Conservation (phyloP, 2,888 invertebrate species). For the Stenotaenia linearis region DNA sequence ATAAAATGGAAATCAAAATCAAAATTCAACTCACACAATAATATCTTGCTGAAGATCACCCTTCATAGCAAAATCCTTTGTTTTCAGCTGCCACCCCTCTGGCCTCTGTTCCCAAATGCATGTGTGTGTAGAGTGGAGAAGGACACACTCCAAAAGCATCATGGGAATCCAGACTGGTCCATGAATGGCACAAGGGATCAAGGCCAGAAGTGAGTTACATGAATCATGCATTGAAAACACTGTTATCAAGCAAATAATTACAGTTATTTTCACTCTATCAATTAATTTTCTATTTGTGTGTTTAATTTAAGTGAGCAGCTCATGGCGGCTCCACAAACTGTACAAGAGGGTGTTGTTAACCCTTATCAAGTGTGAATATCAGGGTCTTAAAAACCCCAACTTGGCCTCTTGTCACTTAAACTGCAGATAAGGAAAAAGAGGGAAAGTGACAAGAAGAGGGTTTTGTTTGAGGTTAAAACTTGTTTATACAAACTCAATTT, state of each 20-base stretch:
- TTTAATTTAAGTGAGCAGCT: background rate
- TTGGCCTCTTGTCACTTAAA: background rate
- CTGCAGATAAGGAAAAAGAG: background rate
- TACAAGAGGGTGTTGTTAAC: background rate
- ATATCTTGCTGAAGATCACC: background rate
- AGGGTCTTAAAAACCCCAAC: background rate
- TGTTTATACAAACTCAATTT: background rate
- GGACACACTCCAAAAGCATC: background rate
- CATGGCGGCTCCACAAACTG: background rate
- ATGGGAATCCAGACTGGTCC: slow-evolving; percentile 7
- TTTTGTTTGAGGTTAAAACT: background rate
- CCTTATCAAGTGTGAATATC: slow-evolving; percentile 9
- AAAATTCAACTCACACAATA: background rate
- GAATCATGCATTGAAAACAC: background rate
- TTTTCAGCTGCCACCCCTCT: background rate
- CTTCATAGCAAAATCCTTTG: background rate
- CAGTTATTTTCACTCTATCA: background rate
- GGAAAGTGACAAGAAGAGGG: background rate
- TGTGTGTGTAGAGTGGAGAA: background rate
- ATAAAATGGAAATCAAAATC: background rate
- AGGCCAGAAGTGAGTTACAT: background rate
- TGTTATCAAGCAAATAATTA: background rate
- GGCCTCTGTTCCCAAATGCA: slow-evolving; percentile 2
- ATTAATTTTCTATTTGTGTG: background rate
- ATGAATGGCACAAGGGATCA: background rate